Percentiles rank a stretch among this genome's conserved stretches.
These are phyloP conservation scores for Noctua janthe DNA, from an alignment of 2,888 invertebrate species.

Conservation along the genomic window DNA sequence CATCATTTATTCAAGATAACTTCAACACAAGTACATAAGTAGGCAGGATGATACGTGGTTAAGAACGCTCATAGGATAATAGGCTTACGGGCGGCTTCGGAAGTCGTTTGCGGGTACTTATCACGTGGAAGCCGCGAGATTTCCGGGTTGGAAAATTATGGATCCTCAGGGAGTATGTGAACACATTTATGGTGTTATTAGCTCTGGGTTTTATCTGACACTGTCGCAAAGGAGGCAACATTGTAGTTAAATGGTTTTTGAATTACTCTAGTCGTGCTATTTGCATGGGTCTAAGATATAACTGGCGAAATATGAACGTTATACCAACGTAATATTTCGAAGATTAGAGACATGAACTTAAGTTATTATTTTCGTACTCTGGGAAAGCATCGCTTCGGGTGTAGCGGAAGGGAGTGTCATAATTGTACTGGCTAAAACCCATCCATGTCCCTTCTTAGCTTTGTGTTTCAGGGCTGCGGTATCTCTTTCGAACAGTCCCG, in stretches of 20 bases:
- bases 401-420: no score
- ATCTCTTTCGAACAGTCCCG: no score
- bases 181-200: not conserved
- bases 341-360: no score
- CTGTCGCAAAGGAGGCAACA: not conserved
- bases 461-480: no score
- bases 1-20: constrained; percentile 6
- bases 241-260: not conserved
- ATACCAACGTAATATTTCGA: no score
- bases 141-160: not conserved
- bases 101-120: constrained; percentile 24
- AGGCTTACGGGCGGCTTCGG: constrained; percentile 18
- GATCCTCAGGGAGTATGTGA: not conserved
- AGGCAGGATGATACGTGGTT: not conserved
- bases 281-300: no score
- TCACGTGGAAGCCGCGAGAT: not conserved
- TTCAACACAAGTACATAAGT: not conserved
- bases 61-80: constrained; percentile 2
- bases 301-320: no score
- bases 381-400: no score
- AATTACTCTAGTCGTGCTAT: not conserved
- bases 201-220: constrained; percentile 2
- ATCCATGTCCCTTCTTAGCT: no score
- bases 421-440: no score
- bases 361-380: no score